Evolutionary conservation across 2,113 vertebrate species (phyloP).

Genomic region (Platycercus adscitus): DNA sequence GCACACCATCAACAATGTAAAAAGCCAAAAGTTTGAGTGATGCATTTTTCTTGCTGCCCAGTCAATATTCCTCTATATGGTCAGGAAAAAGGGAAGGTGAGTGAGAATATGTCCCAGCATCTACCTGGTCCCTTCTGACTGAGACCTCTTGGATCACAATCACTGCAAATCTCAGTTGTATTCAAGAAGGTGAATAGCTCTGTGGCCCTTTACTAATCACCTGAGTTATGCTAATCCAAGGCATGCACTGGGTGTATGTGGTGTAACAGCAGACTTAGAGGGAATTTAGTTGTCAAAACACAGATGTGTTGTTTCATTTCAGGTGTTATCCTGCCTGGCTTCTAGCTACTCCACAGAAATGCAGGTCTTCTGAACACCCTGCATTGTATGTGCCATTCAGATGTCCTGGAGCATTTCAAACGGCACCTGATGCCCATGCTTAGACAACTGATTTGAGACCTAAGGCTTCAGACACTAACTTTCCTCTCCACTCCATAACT

Average conservation of each 20-base stretch:
- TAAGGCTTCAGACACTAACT: neutral
- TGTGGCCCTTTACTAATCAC: neutral
- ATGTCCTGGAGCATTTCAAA: neutral
- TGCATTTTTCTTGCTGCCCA: neutral
- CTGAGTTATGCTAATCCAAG: neutral
- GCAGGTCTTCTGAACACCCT: neutral
- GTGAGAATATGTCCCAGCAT: neutral
- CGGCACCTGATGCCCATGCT: neutral
- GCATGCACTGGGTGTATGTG: fast-evolving
- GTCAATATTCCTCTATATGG: neutral
- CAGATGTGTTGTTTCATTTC: neutral
- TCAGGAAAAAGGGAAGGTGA: neutral
- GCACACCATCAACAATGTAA: neutral
- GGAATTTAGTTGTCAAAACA: neutral
- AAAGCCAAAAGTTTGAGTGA: neutral
- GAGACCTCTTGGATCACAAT: fast-evolving
- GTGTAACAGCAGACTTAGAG: neutral
- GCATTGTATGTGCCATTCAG: neutral
- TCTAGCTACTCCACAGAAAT: neutral
- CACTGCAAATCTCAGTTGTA: neutral
- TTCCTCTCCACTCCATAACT: neutral
- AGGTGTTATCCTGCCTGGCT: neutral
- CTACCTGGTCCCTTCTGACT: neutral
- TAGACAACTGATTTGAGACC: neutral
- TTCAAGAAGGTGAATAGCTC: neutral